Base-by-base conservation (phyloP, 2,888 invertebrate genomes). In the Agriopis aurantiaria region DNA sequence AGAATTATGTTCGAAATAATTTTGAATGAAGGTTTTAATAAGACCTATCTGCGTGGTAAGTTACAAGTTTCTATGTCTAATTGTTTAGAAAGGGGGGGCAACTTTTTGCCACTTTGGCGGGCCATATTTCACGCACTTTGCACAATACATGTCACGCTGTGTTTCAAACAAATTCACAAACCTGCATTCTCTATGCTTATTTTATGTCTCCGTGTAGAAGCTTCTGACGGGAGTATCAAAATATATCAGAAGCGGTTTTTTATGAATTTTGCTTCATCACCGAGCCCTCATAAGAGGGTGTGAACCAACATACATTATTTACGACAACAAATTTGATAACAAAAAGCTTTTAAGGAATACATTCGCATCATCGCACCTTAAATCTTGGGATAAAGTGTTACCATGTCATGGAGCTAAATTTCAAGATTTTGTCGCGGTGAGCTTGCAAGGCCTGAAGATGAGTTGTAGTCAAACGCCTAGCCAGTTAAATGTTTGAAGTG, bases 221-320 rank as follows among this genome's bases (percentile, higher is more conserved):
- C 45, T 11, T 11, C 14, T 43, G 17, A 41, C 7, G 55, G 51
- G 45, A 46, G 69, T 17, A 43, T 33, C 17, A 59, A 69, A 64
- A 68, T 70, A 71, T 64, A 63, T 65, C 57, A 23, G 17, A 41
- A 62, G 53, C 12, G 62, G 49, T 48, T 60, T 60, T 60, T 68
- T 43, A 51, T 53, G 65, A 65, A 69, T 60, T 59, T 58, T 64
- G 58, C 64, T 70, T 46, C 51, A 68, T 72, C 72, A 72, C 66
- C 56, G 52, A 40, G 58, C 71, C 69, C 56, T 69, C 45, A 67
- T 68, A 71, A 67, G 62, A 43, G 40, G 49, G 51, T 56, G 62
- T 55, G n/a, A 45, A 57, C 23, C 63, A 51, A 59, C n/a, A 43
- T 61, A 41, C 51, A 51, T 61, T 61, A 61, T 51, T 61, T 41